Base-by-base conservation (phyloP, 2,888 invertebrate genomes). In the Chrysomela aeneicollis region DNA sequence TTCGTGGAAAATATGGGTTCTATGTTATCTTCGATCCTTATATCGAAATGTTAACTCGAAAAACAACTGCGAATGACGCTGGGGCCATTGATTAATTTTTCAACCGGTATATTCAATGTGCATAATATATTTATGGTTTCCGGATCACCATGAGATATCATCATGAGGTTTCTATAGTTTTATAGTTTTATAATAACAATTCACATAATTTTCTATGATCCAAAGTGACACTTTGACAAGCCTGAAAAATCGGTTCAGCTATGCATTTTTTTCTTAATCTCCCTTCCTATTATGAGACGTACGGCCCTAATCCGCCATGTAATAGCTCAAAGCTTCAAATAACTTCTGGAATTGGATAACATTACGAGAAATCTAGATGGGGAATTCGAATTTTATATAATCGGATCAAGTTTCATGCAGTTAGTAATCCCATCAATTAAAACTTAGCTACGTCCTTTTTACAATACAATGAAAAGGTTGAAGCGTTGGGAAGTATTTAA, bases 401-500 rank as follows among this genome's bases (percentile, higher is more conserved):
- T 42, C 42, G 1, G 15, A 42, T 42, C 6, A n/a, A 42, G 42
- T 42, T 42, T 42, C 6, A 42, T 42, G 15, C 15, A 42, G 42
- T 42, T 42, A 42, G 42, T 42, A 42, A 42, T 42, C 42, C 15
- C 42, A 42, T 42, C 42, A 42, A 42, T 42, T 42, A 15, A 15
- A 42, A 42, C 42, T 42, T 42, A 42, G 42, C 1, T n/a, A 12
- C 42, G 42, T 42, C 9, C 35, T 42, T 42, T 12, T 15, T n/a
- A 42, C 42, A 42, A 42, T 42, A 42, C 42, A 42, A 15, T 42
- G 3, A 42, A 42, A 42, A 42, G 42, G 42, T 15, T 15, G 42
- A 12, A 42, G 42, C 15, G 42, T 42, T 42, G 42, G n/a, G 12
- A 42, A 35, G 1, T 2, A 35, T 4, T 42, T 42, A 42, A 42